Percentiles rank a stretch among this genome's conserved stretches.
Evolutionary conservation across 2,797 vertebrate genomes (phyloP).

Genomic region (Cyclura pinguis): DNA sequence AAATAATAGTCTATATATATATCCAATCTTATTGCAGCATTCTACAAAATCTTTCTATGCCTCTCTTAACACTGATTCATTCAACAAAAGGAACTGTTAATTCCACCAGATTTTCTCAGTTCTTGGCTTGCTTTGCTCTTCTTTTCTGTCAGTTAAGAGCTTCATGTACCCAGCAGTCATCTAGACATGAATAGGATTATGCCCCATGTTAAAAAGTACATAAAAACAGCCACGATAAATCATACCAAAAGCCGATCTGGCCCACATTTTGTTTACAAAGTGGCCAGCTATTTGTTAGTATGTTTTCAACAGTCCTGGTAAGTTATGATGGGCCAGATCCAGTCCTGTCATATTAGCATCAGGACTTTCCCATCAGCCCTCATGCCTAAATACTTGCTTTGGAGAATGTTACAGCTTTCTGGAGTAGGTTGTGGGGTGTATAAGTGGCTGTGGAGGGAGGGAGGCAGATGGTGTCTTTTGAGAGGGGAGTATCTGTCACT

Average conservation of each 20-base stretch:
- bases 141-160: not conserved
- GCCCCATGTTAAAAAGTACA: not conserved
- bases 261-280: no score
- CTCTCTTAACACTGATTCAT: not conserved
- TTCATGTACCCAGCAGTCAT: not conserved
- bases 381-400: no score
- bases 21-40: not conserved
- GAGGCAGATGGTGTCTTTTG: not conserved
- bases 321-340: not conserved
- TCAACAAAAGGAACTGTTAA: not conserved
- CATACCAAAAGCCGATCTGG: no score
- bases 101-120: not conserved
- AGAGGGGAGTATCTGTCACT: not conserved
- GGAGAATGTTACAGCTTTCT: no score
- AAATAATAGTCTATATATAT: not conserved
- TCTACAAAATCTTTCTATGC: not conserved
- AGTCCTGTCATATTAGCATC: not conserved
- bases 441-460: no score
- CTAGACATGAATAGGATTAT: not conserved
- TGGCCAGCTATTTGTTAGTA: no score
- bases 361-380: not conserved
- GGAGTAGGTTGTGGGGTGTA: no score
- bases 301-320: not conserved
- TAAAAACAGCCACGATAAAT: no score
- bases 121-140: not conserved